Evolutionary conservation across 2,888 invertebrate genomes (phyloP), one percentile per base, ranked within the genome.

Genomic region (Scelioninae gen. 1): DNA sequence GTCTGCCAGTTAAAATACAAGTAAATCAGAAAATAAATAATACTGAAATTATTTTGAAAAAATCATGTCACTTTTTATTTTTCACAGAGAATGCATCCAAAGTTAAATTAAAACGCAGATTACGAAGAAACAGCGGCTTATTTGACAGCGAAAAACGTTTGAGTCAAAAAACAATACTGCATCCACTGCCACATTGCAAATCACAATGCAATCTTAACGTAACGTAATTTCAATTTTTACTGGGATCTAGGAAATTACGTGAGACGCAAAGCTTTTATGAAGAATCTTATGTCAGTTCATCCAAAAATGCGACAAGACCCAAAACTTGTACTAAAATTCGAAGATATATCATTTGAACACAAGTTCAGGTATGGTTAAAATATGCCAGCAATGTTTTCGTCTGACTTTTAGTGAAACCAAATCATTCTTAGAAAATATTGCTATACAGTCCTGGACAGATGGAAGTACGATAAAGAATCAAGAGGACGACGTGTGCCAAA

Each of bases 301-400:
- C 47, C 45, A 11, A 62, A 62, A 15, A n/a, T 3, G n/a, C 10
- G 43, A 6, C n/a, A 6, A 3, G 58, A 10, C 8, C 2, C 38
- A 13, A 32, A 31, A 16, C 16, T 15, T 10, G 11, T 32, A 40
- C 10, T 5, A 65, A 49, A 32, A 16, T 13, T 58, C 53, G 66
- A 32, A 58, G 62, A 13, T 77, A 10, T 38, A 80, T 16, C 23
- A 62, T 32, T 34, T 80, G 13, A 60, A 13, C 8, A 34, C 47
- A 9, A 62, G 63, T 16, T 15, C 31, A 10, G 51, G 10, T 7
- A 56, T 40, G 13, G 40, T 63, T 10, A 49, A 56, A 31, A 62
- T 82, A 10, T 82, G 82, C 40, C 40, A 72, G 40, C 31, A 47
- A 11, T 82, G 82, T 34, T 82, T 82, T 29, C 6, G 10, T 32